phyloP scores from a whole-genome alignment of 2,888 invertebrate genomes.

The Punctoribates punctum region DNA sequence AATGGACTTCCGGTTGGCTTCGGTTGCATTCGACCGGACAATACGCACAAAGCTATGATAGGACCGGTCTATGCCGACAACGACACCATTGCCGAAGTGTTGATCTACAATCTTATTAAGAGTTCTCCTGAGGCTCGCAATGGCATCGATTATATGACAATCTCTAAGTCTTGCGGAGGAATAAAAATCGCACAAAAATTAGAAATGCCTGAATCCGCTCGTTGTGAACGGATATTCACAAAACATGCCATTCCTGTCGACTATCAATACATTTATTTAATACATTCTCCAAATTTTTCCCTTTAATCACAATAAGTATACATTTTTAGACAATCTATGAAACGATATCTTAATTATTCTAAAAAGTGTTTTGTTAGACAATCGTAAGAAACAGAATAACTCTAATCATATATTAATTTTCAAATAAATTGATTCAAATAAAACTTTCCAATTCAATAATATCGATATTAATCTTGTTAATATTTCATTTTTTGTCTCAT shows the following conservation, averaged over 20 bases:
- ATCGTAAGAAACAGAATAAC: too few species aligned
- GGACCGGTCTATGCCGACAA: slow-evolving; percentile 39
- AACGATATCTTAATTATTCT: too few species aligned
- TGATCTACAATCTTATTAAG: slow-evolving; percentile 32
- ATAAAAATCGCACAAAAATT: slow-evolving; percentile 27
- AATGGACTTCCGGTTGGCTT: slow-evolving; percentile 13
- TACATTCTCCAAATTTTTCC: slow-evolving; percentile 39
- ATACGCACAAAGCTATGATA: slow-evolving; percentile 31
- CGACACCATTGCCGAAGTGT: slow-evolving; percentile 26
- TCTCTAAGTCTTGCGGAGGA: neutral
- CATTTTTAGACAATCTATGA: too few species aligned
- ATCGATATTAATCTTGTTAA: too few species aligned
- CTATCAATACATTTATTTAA: slow-evolving; percentile 25
- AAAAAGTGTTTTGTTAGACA: too few species aligned
- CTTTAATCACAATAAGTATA: neutral
- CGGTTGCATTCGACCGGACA: slow-evolving; percentile 37
- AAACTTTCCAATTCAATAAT: too few species aligned
- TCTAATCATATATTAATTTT: too few species aligned
- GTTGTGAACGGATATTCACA: slow-evolving; percentile 35
- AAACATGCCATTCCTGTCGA: slow-evolving; percentile 35
- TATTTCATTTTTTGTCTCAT: too few species aligned
- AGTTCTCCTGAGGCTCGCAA: neutral
- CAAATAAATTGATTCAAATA: too few species aligned
- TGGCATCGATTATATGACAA: slow-evolving; percentile 19
- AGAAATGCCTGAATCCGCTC: neutral